Evolutionary conservation across 2,113 vertebrate genomes (phyloP), one percentile per base, ranked within the genome.

Genomic region (Zapus hudsonius): DNA sequence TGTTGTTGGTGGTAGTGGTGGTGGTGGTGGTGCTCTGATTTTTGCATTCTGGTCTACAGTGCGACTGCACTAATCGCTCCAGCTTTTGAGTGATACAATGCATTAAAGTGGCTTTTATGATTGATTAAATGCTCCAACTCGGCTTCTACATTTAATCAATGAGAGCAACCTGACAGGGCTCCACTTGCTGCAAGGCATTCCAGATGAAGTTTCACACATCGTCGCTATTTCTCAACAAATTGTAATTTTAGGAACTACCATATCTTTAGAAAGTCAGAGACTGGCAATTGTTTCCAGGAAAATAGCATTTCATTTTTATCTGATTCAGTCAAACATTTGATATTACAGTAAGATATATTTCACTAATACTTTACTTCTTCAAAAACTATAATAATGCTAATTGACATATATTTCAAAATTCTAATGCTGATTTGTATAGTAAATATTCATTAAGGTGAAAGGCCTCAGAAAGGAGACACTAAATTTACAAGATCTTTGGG

Each of bases 121-220:
- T 96, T 95, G 95, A 97, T 96, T 96, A 96, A 97, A 96, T 94
- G 92, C n/a, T 92, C 81, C 22, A 73, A 69, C 61, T 95, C 92
- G 88, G 87, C 79, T 81, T 91, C 95, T 96, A 95, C 93, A 93
- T 97, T 96, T 96, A 96, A 96, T 97, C 95, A 97, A 94, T 93
- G 81, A 61, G 87, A 95, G 85, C 40, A 83, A 92, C 36, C 55
- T 75, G 75, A 94, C 75, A 84, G 55, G 69, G 80, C 70, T 72
- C 79, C 90, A 90, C 33, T 64, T 64, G 87, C 79, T 83, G 84
- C 63, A 88, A 80, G 66, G 57, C 89, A 89, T 84, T 80, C 57
- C 38, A 94, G 74, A 93, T 87, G 74, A 92, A 96, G 22, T 42
- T 73, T 87, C 74, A 87, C 64, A 79, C 13, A 70, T 84, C 93